Evolutionary conservation across 2,888 invertebrate genomes (phyloP), one percentile per base, ranked within the genome.

Genomic region (Cheilosia vulpina): DNA sequence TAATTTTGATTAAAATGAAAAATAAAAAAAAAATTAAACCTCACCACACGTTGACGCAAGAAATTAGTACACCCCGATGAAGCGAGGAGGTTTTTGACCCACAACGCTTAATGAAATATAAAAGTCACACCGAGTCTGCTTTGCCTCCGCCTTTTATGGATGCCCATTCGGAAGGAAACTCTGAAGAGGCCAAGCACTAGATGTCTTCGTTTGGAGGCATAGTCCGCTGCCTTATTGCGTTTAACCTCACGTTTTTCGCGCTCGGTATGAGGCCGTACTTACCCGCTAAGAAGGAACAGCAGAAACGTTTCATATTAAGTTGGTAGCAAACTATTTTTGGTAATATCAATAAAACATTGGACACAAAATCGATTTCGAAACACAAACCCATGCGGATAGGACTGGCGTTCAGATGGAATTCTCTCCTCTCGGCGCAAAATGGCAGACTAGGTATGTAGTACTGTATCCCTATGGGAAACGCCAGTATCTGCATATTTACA

Each of bases 271-370:
- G 62, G 19, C 65, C 79, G 47, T 27, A 19, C 31, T 19, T 79
- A 21, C 31, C 38, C 50, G 38, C 24, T n/a, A 21, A 27, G 43
- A 11, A 60, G 21, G 9, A 19, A 21, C 45, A 52, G 45, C 58
- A 41, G 45, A n/a, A 57, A 24, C 41, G 55, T 73, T 62, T 83
- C 83, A 53, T 79, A 84, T 84, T 84, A 84, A 84, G 84, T 84
- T 84, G 84, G 84, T 84, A 84, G 84, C 84, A 75, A 84, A 79
- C 77, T 79, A 79, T 84, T 84, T 84, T 84, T 84, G 83, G 79
- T 79, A 84, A 79, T 84, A 84, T 84, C 84, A 84, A 84, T 84
- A 84, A 84, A 84, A 84, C 79, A 79, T 83, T 63, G 72, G 11
- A 78, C 78, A 68, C 45, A 83, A 78, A 72, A 68, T 79, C 63